Evolutionary conservation across 1,140 invertebrate genomes (phyloP).

Genomic region (Neotoxoptera formosana): DNA sequence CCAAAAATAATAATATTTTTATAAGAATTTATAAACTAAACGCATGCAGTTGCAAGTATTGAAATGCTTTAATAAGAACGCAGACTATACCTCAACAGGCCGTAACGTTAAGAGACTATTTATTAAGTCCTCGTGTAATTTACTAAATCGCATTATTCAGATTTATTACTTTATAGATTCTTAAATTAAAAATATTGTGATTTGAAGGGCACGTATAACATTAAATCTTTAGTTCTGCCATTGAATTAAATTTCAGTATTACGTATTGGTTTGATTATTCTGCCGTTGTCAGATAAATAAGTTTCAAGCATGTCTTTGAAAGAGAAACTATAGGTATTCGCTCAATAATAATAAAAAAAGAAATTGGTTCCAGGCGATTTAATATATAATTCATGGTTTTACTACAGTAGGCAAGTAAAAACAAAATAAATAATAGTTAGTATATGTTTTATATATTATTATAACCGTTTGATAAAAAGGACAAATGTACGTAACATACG

Average conservation of each 20-base stretch:
- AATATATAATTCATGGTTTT: slow-evolving; percentile 14
- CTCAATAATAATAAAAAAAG: neutral
- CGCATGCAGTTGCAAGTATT: neutral
- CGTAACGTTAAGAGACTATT: neutral
- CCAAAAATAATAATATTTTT: neutral
- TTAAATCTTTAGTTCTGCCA: slow-evolving; percentile 26
- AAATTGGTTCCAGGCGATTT: neutral
- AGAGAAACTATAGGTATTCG: neutral
- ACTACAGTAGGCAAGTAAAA: neutral
- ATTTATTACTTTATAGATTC: neutral
- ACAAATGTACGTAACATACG: neutral
- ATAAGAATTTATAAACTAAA: neutral
- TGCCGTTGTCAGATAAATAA: neutral
- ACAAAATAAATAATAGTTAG: neutral
- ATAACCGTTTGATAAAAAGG: neutral
- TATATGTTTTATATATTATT: neutral
- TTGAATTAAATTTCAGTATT: neutral
- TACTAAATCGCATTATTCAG: neutral
- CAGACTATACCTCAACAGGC: neutral
- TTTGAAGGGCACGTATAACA: slow-evolving; percentile 11
- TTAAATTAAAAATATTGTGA: neutral
- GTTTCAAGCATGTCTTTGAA: slow-evolving; percentile 10
- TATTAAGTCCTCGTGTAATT: neutral
- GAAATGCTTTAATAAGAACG: neutral
- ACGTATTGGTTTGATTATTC: neutral